Evolutionary conservation across 2,888 invertebrate species (phyloP).

Genomic region (Idaea biselata): DNA sequence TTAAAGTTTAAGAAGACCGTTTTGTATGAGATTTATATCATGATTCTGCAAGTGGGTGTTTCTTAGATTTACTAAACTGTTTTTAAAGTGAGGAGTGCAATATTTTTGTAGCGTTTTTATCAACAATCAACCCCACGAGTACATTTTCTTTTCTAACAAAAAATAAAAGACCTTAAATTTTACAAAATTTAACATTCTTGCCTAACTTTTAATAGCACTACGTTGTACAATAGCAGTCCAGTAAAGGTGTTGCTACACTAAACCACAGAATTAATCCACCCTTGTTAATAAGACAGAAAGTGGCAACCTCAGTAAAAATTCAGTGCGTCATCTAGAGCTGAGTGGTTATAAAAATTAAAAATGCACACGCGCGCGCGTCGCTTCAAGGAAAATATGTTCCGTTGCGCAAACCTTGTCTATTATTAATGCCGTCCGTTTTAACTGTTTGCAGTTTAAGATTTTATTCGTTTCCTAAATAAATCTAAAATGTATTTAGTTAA

Average conservation of each 20-base stretch:
- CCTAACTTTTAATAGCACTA: not conserved
- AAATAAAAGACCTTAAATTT: not conserved
- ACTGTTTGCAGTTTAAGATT: slow-evolving; percentile 36
- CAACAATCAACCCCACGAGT: not conserved
- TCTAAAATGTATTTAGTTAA: no score
- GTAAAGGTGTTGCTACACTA: slow-evolving; percentile 12
- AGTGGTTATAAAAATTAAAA: slow-evolving; percentile 73
- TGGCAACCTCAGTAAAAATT: slow-evolving; percentile 71
- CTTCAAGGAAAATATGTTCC: slow-evolving; percentile 72
- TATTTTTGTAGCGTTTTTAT: not conserved
- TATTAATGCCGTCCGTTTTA: slow-evolving; percentile 41
- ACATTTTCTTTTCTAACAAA: not conserved
- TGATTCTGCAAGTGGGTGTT: not conserved
- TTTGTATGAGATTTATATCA: slow-evolving; percentile 1
- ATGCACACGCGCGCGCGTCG: slow-evolving; percentile 66
- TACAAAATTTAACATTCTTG: not conserved
- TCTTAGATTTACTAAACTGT: not conserved
- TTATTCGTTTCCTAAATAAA: slow-evolving; percentile 18
- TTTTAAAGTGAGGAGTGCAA: not conserved
- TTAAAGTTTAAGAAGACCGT: slow-evolving; percentile 3
- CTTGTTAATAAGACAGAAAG: slow-evolving; percentile 67
- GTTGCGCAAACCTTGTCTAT: slow-evolving; percentile 49
- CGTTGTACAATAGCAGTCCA: not conserved
- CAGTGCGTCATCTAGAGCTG: slow-evolving; percentile 63
- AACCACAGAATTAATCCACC: slow-evolving; percentile 56